Percentiles rank a stretch among this genome's conserved stretches.
Conservation (phyloP, 2,888 invertebrate genomes). For the Barypeithes pellucidus region DNA sequence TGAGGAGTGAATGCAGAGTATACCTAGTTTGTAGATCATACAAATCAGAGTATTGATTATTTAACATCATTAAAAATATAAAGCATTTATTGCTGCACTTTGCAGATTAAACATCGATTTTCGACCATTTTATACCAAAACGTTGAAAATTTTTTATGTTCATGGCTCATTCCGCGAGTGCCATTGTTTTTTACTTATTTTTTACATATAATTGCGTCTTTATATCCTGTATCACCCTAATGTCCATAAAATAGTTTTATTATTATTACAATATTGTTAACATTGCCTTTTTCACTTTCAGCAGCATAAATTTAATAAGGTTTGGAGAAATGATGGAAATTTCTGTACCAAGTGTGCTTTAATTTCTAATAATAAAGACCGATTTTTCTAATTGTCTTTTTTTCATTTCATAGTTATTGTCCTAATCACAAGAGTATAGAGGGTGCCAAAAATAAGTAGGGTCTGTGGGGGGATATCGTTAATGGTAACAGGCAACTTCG, state of each 20-base stretch:
- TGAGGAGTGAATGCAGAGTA: conserved; percentile 57
- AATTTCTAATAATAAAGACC: conserved; percentile 71
- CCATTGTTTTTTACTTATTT: conserved; percentile 65
- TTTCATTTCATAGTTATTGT: conserved; percentile 6
- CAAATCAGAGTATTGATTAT: conserved; percentile 61
- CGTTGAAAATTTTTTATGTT: conserved; percentile 52
- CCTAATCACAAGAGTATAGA: too few relatives aligned
- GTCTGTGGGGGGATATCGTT: too few relatives aligned
- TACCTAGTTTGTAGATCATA: conserved; percentile 57
- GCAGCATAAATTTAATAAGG: conserved; percentile 54
- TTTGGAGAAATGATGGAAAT: conserved; percentile 66
- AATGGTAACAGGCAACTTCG: too few relatives aligned
- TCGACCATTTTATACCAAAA: conserved; percentile 63
- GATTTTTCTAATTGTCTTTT: conserved; percentile 64
- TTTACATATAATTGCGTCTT: conserved; percentile 54
- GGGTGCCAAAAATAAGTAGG: too few relatives aligned
- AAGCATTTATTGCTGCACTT: conserved; percentile 67
- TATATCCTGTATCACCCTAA: conserved; percentile 55
- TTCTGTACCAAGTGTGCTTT: conserved; percentile 72
- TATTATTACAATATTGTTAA: conserved; percentile 55
- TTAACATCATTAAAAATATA: conserved; percentile 60
- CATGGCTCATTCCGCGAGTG: conserved; percentile 62
- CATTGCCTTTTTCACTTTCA: conserved; percentile 47
- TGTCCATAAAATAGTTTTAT: conserved; percentile 60
- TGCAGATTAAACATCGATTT: conserved; percentile 62